Evolutionary conservation across 2,113 vertebrate genomes (phyloP), one percentile per base, ranked within the genome.

Genomic region (Apistogramma diplotaenia): DNA sequence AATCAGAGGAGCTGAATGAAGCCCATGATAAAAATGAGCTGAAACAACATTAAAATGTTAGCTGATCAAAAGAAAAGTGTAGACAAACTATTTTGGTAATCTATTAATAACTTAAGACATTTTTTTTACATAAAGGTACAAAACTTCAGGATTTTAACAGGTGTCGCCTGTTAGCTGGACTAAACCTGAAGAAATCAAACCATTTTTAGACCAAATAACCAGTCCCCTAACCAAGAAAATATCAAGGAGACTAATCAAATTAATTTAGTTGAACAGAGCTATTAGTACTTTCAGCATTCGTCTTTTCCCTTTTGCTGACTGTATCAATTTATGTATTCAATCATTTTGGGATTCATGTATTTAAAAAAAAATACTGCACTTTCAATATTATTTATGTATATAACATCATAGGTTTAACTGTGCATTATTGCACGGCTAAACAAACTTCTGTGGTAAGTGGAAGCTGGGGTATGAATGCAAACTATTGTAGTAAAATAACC

Each of bases 1-100:
- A 70, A 33, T 46, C 21, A 77, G 62, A 82, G 58, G 33, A 82
- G 43, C 29, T 13, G 25, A 70, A 29, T n/a, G 25, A 29, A 29
- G 25, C 16, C 46, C 0, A 61, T 21, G 8, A 54, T 6, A 40
- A 19, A 16, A 19, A 16, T 55, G 23, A 76, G 40, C 46, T 40
- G 27, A 3, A 76, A 23, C 33, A 73, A 13, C 29, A 7, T 23
- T 8, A 43, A 82, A 40, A 1, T 9, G 19, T 35, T 9, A 53
- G 19, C 8, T 43, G 51, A 74, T 7, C 12, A 27, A 51, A 12
- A 67, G 16, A 31, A 23, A 35, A 62, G 4, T 6, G 4, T 5
- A 8, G 3, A 7, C 12, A 31, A 7, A 23, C 13, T 18, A 5
- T 29, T 58, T 16, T 49, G 6, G 2, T 12, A 40, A 56, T 23